Percentiles rank a stretch among this genome's conserved stretches.
Evolutionary conservation across 2,797 vertebrate genomes (phyloP).

Genomic region (Distichodus sexfasciatus): DNA sequence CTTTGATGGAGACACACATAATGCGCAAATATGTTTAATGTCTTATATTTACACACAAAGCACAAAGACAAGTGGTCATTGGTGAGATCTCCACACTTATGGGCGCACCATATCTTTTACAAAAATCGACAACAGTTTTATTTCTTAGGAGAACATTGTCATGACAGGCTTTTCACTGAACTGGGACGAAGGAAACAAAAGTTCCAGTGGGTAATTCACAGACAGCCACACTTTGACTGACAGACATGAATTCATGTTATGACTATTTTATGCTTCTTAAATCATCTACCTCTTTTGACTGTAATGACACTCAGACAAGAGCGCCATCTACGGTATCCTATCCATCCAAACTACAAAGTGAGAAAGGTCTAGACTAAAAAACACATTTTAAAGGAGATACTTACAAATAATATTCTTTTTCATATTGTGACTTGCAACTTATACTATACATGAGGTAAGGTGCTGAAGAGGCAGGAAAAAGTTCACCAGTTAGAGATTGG

Average conservation of each 20-base stretch:
- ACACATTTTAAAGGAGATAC: not conserved
- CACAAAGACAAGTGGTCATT: no score
- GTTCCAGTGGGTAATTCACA: slow-evolving; percentile 16
- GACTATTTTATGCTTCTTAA: not conserved
- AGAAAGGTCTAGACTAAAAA: no score
- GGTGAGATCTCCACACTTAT: not conserved
- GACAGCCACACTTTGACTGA: not conserved
- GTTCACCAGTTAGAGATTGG: no score
- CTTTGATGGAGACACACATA: no score
- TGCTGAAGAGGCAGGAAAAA: no score
- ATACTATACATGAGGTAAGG: no score
- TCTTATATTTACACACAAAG: no score
- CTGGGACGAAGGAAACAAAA: not conserved
- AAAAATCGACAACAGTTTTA: not conserved
- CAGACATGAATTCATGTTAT: not conserved
- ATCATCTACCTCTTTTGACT: no score
- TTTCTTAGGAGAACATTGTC: not conserved
- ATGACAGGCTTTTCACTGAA: not conserved
- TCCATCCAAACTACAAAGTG: not conserved
- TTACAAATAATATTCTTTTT: not conserved
- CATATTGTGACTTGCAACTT: no score
- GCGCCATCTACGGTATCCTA: slow-evolving; percentile 25
- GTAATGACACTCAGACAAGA: not conserved
- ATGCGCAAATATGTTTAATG: no score
- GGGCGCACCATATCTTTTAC: not conserved